Base-by-base conservation (phyloP, 2,888 invertebrate genomes). In the Synergus umbraculus region DNA sequence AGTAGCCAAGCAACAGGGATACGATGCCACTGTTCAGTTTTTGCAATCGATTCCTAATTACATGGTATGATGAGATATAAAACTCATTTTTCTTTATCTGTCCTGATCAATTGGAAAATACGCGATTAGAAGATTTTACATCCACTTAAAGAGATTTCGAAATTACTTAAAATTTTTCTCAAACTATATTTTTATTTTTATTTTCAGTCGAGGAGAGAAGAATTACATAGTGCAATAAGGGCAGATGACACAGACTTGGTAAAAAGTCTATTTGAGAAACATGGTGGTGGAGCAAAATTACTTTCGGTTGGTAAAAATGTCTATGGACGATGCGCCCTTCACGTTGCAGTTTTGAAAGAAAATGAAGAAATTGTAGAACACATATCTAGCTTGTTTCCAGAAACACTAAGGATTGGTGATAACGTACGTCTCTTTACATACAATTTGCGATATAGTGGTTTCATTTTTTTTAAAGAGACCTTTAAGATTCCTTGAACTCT, bases 311-410 rank as follows among this genome's bases (percentile, higher is more conserved):
- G 94, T 0, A 96, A 95, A 89, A 96, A 96, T 89, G 93, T 93
- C n/a, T 94, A 94, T 90, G 96, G 97, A 8, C 94, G 97, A 81
- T 96, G 96, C 78, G 94, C 97, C 0, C 93, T 98, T 29, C 98
- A 98, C 90, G 95, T 98, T 76, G 98, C 98, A 0, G 96, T 98
- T 15, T 93, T 98, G 13, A 95, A 96, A 79, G 97, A 98, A 87
- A 95, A 96, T 78, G 96, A 96, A 84, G 96, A 97, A 79, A 94
- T 98, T 43, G 97, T 97, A 0, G 95, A 96, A 81, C 96, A 95
- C 88, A 93, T 98, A 79, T 96, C 96, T 0, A 94, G 94, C 82
- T 93, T 93, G 49, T 96, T 95, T 90, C 95, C 96, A 0, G 96
- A 96, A 85, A 94, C 96, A 0, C 91, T 97, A 54, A 94, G 95